These are phyloP conservation scores for Oenanthe melanoleuca DNA, from an alignment of 2,113 vertebrate species.

Conservation along the genomic window DNA sequence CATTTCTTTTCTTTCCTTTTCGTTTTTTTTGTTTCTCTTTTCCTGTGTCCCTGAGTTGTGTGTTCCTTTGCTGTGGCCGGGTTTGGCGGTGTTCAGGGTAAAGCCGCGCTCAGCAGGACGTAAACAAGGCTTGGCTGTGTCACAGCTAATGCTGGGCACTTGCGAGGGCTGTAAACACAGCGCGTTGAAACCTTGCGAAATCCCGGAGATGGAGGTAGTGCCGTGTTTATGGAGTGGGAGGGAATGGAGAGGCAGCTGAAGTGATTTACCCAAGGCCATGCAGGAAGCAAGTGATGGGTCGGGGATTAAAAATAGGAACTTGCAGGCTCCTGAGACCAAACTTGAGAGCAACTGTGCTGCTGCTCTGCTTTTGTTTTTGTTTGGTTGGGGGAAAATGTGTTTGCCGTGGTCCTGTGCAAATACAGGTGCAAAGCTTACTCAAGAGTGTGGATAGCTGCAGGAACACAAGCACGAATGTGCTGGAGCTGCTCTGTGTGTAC, in stretches of 20 bases:
- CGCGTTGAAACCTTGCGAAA: slow-evolving; percentile 2
- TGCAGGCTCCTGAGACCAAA: not conserved
- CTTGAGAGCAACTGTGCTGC: not conserved
- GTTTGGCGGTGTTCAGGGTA: not conserved
- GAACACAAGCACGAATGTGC: not conserved
- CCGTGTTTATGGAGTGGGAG: not conserved
- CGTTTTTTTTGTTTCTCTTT: not conserved
- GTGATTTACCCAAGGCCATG: not conserved
- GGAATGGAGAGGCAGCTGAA: not conserved
- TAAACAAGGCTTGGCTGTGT: not conserved
- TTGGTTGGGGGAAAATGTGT: not conserved
- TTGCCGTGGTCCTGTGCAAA: not conserved
- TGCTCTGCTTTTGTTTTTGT: not conserved
- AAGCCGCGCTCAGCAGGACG: not conserved
- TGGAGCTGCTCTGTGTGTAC: not conserved
- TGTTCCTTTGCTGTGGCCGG: not conserved
- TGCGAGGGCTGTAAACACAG: not conserved
- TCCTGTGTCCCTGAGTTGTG: not conserved
- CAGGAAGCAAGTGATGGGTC: not conserved
- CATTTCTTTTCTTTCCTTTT: no score
- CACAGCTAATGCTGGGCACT: not conserved
- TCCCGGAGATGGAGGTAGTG: not conserved
- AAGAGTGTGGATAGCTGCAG: not conserved
- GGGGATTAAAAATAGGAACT: not conserved
- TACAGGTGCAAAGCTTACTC: not conserved